These are phyloP conservation scores for Dioctria linearis DNA, from an alignment of 2,888 invertebrate species.

Conservation along the genomic window DNA sequence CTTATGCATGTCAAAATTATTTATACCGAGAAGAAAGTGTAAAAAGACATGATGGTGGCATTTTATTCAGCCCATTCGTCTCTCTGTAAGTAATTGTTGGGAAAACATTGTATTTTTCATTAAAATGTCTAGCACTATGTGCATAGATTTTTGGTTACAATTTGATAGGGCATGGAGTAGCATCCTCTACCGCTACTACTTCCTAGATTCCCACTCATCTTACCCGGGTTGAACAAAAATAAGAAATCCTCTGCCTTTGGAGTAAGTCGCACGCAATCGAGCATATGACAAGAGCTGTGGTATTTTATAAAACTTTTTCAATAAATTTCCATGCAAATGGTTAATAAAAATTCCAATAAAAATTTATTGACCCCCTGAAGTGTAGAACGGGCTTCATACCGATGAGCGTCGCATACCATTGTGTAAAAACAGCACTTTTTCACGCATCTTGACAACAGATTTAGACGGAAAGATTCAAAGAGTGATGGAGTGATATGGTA, in stretches of 20 bases:
- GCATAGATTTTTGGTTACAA: no score
- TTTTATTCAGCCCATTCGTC: no score
- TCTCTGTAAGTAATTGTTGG: no score
- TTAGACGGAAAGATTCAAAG: conserved; percentile 34
- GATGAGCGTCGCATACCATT: neutral
- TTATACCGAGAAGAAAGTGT: neutral
- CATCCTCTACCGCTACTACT: no score
- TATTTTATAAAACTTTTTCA: conserved; percentile 37
- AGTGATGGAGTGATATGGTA: conserved; percentile 23
- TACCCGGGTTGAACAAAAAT: neutral
- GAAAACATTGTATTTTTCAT: neutral
- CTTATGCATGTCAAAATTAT: conserved; percentile 2
- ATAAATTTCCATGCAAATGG: conserved; percentile 46
- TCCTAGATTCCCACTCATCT: conserved; percentile 12
- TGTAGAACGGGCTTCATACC: neutral
- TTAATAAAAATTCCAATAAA: conserved; percentile 52
- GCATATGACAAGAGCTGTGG: conserved; percentile 5
- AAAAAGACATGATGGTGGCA: neutral
- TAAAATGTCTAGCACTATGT: conserved; percentile 8
- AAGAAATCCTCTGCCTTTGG: conserved; percentile 7
- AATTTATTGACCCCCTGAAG: conserved; percentile 30
- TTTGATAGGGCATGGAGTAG: no score
- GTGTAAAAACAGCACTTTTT: conserved; percentile 7
- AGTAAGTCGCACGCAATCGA: conserved; percentile 6
- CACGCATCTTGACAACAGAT: conserved; percentile 21